Evolutionary conservation across 2,888 invertebrate species (phyloP), one percentile per base, ranked within the genome.

Genomic region (Strigamia crassipes): DNA sequence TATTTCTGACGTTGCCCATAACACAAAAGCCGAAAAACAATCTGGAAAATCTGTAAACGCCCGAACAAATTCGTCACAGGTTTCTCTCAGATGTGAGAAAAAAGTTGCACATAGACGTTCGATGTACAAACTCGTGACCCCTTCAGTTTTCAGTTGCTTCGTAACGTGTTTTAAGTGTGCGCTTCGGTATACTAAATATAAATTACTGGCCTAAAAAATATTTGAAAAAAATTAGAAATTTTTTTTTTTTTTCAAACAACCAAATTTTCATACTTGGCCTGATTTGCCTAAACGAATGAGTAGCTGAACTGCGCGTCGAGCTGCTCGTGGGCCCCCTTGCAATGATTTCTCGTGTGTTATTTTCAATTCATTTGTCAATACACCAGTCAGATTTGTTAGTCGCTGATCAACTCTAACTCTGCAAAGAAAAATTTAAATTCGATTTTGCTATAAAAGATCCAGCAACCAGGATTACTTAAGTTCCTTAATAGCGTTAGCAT

Each of bases 321-420:
- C 94, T 84, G 96, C 91, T 82, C 97, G 88, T 0, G 96, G 96
- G 8, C 89, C 89, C 0, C 97, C 96, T 86, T 97, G 93, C 9
- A 97, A 90, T 81, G 96, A 96, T 88, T 96, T 94, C 86, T 96
- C 96, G 46, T 96, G 95, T 81, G 93, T 93, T 10, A 88, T 87
- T 82, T 88, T 87, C 38, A 98, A 89, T 88, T 98, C 97, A 85
- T 94, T 94, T 85, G 96, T 92, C 73, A 98, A 89, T 81, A 96
- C 94, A 85, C 94, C 94, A n/a, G 94, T 94, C 85, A 98, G 89
- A 79, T 91, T 91, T 84, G 92, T 91, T 83, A 93, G 93, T 86
- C 94, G 91, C 83, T 90, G 90, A 85, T 94, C 93, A 56, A 94
- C 86, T 85, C 88, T 87, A 2, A 86, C 83, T 90, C 90, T 92